These are phyloP conservation scores for Orthosia gracilis DNA, from an alignment of 2,888 invertebrate genomes.

Conservation along the genomic window DNA sequence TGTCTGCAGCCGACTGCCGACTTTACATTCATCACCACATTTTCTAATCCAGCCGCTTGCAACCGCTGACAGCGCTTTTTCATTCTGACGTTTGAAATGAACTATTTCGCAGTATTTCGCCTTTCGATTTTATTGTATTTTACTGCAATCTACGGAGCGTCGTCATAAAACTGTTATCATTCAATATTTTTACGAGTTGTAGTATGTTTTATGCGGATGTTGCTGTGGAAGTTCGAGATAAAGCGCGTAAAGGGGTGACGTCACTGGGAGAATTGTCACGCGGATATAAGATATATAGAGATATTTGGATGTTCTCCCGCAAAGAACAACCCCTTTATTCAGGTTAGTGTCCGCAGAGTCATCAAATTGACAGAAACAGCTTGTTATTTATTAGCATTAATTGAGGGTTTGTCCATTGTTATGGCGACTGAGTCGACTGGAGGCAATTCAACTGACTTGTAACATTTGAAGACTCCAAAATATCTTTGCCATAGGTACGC, in stretches of 20 bases:
- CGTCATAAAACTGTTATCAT: conserved; percentile 54
- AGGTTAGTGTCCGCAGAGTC: too few species aligned
- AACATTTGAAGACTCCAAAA: background rate
- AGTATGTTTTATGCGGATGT: conserved; percentile 47
- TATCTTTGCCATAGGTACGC: background rate
- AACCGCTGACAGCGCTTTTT: conserved; percentile 66
- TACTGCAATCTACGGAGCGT: conserved; percentile 48
- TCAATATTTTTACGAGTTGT: conserved; percentile 62
- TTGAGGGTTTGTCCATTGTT: too few species aligned
- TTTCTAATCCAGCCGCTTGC: conserved; percentile 66
- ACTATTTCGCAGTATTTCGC: conserved; percentile 60
- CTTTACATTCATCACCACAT: conserved; percentile 59
- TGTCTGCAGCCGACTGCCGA: conserved; percentile 54
- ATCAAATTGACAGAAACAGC: too few species aligned
- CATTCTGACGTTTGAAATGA: conserved; percentile 64
- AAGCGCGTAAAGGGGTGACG: background rate
- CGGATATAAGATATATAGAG: background rate
- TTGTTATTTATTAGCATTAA: too few species aligned
- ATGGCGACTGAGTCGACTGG: too few species aligned
- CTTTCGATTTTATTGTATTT: conserved; percentile 55
- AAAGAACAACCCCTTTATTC: background rate
- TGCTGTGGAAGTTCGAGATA: conserved; percentile 26
- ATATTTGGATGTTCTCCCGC: background rate
- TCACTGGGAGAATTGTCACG: background rate
- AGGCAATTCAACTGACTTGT: too few species aligned